phyloP scores from a whole-genome alignment of 2,888 invertebrate genomes.

The Oscheius sp. region DNA sequence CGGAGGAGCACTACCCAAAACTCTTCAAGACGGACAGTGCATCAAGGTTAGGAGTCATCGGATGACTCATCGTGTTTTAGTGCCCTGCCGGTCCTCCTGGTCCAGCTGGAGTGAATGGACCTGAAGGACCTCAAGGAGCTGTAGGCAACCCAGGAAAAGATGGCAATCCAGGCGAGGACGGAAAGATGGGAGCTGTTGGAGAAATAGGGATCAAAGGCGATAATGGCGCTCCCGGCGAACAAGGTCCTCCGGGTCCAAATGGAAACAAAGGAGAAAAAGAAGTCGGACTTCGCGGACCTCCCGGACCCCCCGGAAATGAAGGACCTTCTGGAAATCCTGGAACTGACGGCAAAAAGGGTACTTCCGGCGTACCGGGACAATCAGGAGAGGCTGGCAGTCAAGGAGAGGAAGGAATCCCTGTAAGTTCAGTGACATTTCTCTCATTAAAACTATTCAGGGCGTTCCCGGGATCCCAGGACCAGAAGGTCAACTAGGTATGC shows the following conservation, averaged over 20 bases:
- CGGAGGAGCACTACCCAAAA: background rate
- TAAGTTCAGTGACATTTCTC: background rate
- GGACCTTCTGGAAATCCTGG: conserved; percentile 21
- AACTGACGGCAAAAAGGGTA: conserved; percentile 5
- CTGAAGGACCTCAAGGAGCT: conserved; percentile 4
- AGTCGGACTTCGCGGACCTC: conserved; percentile 23
- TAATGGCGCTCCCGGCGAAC: conserved; percentile 8
- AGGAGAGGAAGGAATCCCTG: conserved; percentile 35
- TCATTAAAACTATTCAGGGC: background rate
- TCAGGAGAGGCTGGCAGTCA: background rate
- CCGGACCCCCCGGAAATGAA: conserved; percentile 21
- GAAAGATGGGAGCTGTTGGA: conserved; percentile 10
- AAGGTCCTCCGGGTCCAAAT: background rate
- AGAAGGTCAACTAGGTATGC: background rate
- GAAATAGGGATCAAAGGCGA: conserved; percentile 4
- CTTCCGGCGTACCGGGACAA: background rate
- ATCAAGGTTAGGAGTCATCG: conserved; percentile 2
- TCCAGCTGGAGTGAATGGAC: background rate
- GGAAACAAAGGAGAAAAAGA: conserved; percentile 21
- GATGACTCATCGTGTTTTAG: background rate
- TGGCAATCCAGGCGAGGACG: conserved; percentile 18
- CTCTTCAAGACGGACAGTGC: background rate
- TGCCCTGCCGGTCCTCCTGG: conserved; percentile 21
- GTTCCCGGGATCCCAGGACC: conserved; percentile 13
- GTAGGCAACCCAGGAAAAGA: conserved; percentile 15